A percentile compares a stretch with the other conserved stretches of the same genome.
Evolutionary conservation across 2,113 vertebrate genomes (phyloP).

Genomic region (Anoura caudifer): DNA sequence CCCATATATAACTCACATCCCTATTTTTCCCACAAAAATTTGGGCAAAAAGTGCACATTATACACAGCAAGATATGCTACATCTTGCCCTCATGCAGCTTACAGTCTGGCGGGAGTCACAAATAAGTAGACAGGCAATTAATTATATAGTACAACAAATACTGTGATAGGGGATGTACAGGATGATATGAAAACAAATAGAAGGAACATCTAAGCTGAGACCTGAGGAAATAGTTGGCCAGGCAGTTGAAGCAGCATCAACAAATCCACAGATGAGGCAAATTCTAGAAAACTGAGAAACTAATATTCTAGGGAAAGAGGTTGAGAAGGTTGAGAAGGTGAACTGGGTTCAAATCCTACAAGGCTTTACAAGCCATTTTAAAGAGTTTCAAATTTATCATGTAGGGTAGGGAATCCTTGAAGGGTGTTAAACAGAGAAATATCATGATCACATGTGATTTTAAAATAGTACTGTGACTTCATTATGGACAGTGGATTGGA

Average conservation of each 20-base stretch:
- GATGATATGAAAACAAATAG: neutral
- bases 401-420: neutral
- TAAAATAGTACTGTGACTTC: neutral
- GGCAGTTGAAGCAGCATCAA: neutral
- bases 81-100: neutral
- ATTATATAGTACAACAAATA: neutral
- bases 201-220: neutral
- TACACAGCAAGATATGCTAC: too few species aligned
- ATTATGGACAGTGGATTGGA: neutral
- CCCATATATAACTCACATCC: too few species aligned
- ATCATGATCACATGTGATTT: neutral
- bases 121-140: neutral
- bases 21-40: too few species aligned
- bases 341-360: neutral
- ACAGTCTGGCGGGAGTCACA: neutral
- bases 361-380: neutral
- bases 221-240: neutral
- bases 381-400: neutral
- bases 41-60: too few species aligned
- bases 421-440: neutral
- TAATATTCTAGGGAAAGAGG: neutral
- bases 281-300: neutral
- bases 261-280: neutral
- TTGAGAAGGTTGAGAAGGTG: neutral
- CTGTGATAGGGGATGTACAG: neutral